Evolutionary conservation across 2,888 invertebrate species (phyloP), one percentile per base, ranked within the genome.

Genomic region (Onthophagus sagittarius): DNA sequence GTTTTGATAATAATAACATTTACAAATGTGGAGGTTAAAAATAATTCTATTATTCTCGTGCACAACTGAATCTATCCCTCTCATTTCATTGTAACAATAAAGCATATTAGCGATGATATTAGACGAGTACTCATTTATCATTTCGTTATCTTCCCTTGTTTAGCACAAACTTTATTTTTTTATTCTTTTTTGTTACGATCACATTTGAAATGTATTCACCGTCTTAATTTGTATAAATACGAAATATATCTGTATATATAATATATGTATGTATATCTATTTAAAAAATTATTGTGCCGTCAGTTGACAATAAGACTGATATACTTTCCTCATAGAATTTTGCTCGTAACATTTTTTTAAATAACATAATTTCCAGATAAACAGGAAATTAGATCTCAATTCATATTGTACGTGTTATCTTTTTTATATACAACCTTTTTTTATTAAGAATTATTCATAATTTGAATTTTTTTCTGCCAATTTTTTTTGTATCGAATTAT

Each of bases 261-360:
- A 64, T 67, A 67, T 67, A 67, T 67, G n/a, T 23, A 67, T 67
- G 32, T 67, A 67, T 67, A 67, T 67, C 67, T 31, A 31, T 67
- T 67, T 67, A 67, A 67, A 67, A 67, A 67, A 67, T 67, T 67
- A 67, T 67, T 67, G 67, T 67, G 67, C 67, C 32, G 67, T 67
- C 31, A 23, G 23, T 67, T 67, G 67, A 67, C 67, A 67, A 67
- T 67, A 67, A 67, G 32, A 67, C 67, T 67, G 67, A 67, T 67
- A 67, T 67, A 31, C 31, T 23, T 64, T 64, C 67, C 32, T 31
- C 32, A 67, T 32, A 23, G 15, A 67, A 32, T 67, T 23, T 67
- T 23, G 23, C 67, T 23, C 67, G 23, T 67, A 15, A 31, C 23
- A 67, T 15, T 15, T 23, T n/a, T 23, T 23, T 23, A 23, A 23